A percentile compares a stretch with the other conserved stretches of the same genome.
Conservation (phyloP, 1,140 invertebrate species). For the Zaprionus lachaisei region DNA sequence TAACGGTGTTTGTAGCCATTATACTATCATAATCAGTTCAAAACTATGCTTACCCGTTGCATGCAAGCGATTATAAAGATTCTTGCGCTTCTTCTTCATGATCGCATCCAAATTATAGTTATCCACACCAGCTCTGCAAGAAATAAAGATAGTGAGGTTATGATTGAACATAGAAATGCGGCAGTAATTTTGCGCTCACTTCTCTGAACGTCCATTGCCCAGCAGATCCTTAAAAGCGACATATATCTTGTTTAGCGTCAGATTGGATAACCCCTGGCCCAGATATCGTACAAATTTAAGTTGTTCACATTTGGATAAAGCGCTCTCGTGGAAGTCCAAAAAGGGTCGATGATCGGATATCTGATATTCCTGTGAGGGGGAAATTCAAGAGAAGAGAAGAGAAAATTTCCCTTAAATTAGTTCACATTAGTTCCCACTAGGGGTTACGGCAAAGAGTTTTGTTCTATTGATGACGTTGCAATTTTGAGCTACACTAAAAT, state of each 20-base stretch:
- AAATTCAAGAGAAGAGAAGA: conserved; percentile 9
- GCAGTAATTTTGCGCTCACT: conserved; percentile 57
- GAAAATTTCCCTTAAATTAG: background rate
- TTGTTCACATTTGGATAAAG: conserved; percentile 84
- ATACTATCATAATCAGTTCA: background rate
- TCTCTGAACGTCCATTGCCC: conserved; percentile 69
- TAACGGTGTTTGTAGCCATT: background rate
- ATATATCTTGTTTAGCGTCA: conserved; percentile 84
- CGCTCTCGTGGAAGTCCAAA: conserved; percentile 85
- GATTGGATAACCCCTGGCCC: conserved; percentile 84
- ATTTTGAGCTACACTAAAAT: conserved; percentile 56
- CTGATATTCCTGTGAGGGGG: conserved; percentile 79
- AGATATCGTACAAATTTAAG: conserved; percentile 84
- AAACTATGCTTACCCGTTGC: conserved; percentile 56
- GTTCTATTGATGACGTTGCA: conserved; percentile 72
- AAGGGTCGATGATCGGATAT: conserved; percentile 85
- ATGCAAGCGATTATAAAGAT: conserved; percentile 81
- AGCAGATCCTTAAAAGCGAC: conserved; percentile 80
- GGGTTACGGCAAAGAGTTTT: conserved; percentile 65
- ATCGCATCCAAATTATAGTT: conserved; percentile 76
- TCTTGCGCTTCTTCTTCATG: conserved; percentile 81
- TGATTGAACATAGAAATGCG: too few relatives aligned
- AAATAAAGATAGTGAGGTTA: background rate
- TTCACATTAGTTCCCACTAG: background rate
- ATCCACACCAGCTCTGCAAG: conserved; percentile 52